Conservation (phyloP, 2,888 invertebrate genomes). For the Sesamia inferens region DNA sequence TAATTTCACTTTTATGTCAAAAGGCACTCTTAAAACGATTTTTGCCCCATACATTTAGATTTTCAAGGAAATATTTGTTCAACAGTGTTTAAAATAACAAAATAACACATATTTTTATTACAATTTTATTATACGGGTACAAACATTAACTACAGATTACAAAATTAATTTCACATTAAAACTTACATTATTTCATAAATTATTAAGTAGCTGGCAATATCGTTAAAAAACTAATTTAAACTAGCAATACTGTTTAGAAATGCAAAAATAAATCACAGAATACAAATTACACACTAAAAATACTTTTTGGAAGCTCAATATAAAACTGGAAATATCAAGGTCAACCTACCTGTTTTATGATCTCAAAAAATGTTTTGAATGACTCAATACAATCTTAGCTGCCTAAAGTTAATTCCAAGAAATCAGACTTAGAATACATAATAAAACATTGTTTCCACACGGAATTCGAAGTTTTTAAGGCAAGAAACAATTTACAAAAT, state of each 20-base stretch:
- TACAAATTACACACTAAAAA: constrained; percentile 69
- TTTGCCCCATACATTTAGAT: constrained; percentile 41
- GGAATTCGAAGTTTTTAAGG: constrained; percentile 18
- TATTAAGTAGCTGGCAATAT: constrained; percentile 80
- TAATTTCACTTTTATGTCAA: neutral
- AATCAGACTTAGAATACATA: neutral
- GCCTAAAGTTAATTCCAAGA: constrained; percentile 44
- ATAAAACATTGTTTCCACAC: constrained; percentile 11
- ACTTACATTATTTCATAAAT: constrained; percentile 70
- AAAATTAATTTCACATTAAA: constrained; percentile 71
- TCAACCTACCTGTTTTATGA: constrained; percentile 73
- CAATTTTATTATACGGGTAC: constrained; percentile 76
- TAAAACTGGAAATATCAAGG: constrained; percentile 71
- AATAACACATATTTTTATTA: constrained; percentile 75
- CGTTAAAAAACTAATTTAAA: constrained; percentile 62
- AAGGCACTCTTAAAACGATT: constrained; percentile 27
- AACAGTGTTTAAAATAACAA: constrained; percentile 78
- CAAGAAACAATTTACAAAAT: constrained; percentile 14
- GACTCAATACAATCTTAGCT: constrained; percentile 64
- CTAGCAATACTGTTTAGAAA: constrained; percentile 77
- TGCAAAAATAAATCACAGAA: constrained; percentile 80
- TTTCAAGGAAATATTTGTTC: constrained; percentile 65
- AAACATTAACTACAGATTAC: constrained; percentile 76
- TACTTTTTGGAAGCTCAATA: constrained; percentile 72
- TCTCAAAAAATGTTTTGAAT: constrained; percentile 61